Base-by-base conservation (phyloP, 2,888 invertebrate genomes). In the Hypercompe scribonia region DNA sequence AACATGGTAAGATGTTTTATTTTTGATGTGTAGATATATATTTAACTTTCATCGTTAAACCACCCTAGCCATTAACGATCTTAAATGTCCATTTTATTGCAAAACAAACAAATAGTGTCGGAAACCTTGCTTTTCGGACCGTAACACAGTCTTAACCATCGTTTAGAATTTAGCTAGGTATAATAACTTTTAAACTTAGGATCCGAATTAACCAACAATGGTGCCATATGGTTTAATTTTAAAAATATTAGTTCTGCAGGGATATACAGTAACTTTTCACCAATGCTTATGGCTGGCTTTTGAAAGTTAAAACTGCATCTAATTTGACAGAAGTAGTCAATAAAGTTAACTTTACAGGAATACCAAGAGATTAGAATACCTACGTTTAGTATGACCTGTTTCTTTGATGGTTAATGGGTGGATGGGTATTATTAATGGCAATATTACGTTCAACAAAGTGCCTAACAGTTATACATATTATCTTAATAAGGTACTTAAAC, bases 401-500 rank as follows among this genome's bases (percentile, higher is more conserved):
- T 33, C 3, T 24, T 31, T 31, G 31, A 31, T 61, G 61, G 61
- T 31, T 61, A 31, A 21, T 11, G 50, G 11, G 50, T 54, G 10
- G n/a, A n/a, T 54, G n/a, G 50, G n/a, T 54, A 54, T 54, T 8
- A 54, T 54, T 24, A 50, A 50, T 54, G 24, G 50, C 50, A n/a
- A 54, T n/a, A 54, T 54, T 21, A 54, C 34, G 67, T 72, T 68
- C 74, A 78, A 74, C n/a, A 54, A 61, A 79, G 80, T 82, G 83
- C 83, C 82, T 82, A 33, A 68, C 76, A 78, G 66, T 78, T 76
- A 50, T 39, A 69, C 0, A 11, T 61, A 0, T 72, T n/a, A n/a
- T n/a, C n/a, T n/a, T n/a, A n/a, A 63, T 64, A 75, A 66, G 70
- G 74, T 76, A 75, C 73, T 64, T 74, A 64, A 66, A 72, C 39